Conservation (phyloP, 2,113 vertebrate species). For the Pyxicephalus adspersus region DNA sequence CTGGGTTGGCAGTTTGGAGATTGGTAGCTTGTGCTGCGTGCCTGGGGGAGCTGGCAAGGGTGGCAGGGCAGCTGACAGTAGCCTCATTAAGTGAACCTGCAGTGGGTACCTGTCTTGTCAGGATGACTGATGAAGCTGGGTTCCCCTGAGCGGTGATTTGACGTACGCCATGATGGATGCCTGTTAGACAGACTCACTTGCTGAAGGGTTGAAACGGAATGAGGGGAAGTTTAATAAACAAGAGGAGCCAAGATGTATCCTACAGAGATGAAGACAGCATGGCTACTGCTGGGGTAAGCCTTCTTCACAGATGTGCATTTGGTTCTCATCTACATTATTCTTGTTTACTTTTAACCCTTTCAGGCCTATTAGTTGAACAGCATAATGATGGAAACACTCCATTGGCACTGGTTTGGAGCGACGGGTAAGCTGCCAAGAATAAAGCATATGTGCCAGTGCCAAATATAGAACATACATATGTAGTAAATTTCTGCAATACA, state of each 20-base stretch:
- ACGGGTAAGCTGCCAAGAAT: no score
- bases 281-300: background rate
- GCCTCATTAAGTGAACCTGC: slow-evolving; percentile 47
- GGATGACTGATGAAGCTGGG: slow-evolving; percentile 42
- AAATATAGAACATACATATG: no score
- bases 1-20: slow-evolving; percentile 20
- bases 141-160: slow-evolving; percentile 37
- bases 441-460: no score
- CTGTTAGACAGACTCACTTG: slow-evolving; percentile 53
- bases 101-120: slow-evolving; percentile 55
- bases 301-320: slow-evolving; percentile 2
- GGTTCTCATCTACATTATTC: slow-evolving; percentile 23
- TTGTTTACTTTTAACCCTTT: background rate
- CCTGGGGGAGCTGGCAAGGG: slow-evolving; percentile 13
- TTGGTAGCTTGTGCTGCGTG: slow-evolving; percentile 4
- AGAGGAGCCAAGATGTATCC: slow-evolving; percentile 42
- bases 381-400: no score
- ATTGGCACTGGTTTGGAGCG: no score
- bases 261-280: background rate
- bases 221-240: slow-evolving; percentile 42
- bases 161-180: slow-evolving; percentile 50
- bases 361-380: no score
- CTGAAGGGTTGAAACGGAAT: slow-evolving; percentile 38
- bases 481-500: no score
- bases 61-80: slow-evolving; percentile 29